Evolutionary conservation across 2,797 vertebrate species (phyloP).

Genomic region (Nyctalus aviator): DNA sequence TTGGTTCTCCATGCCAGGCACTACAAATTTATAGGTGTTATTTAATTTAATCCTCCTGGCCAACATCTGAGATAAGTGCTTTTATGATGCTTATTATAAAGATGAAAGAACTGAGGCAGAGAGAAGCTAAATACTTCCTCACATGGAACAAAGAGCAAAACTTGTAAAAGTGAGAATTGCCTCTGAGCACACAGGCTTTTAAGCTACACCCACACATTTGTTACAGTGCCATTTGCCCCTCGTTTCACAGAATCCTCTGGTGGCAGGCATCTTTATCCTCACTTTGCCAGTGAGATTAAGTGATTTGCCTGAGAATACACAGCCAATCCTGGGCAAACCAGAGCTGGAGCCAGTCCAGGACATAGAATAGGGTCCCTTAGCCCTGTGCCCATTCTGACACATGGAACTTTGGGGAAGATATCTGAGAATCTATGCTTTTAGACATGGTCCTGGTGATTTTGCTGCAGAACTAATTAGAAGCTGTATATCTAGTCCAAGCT

Average conservation of each 20-base stretch:
- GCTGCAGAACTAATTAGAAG: not conserved
- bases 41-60: not conserved
- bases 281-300: not conserved
- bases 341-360: not conserved
- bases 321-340: not conserved
- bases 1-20: not conserved
- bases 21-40: not conserved
- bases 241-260: not conserved
- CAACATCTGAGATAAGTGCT: not conserved
- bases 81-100: not conserved
- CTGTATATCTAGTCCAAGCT: not conserved
- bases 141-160: not conserved
- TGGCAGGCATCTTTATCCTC: not conserved
- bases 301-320: fast-evolving
- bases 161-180: not conserved
- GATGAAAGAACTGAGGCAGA: not conserved
- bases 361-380: not conserved
- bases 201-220: not conserved
- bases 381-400: not conserved
- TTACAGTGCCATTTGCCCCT: not conserved
- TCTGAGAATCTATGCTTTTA: not conserved
- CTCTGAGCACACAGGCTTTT: not conserved
- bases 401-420: not conserved
- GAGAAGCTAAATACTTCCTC: not conserved
- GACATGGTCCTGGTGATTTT: not conserved